Evolutionary conservation across 2,888 invertebrate genomes (phyloP), one percentile per base, ranked within the genome.

Genomic region (Eledone cirrhosa): DNA sequence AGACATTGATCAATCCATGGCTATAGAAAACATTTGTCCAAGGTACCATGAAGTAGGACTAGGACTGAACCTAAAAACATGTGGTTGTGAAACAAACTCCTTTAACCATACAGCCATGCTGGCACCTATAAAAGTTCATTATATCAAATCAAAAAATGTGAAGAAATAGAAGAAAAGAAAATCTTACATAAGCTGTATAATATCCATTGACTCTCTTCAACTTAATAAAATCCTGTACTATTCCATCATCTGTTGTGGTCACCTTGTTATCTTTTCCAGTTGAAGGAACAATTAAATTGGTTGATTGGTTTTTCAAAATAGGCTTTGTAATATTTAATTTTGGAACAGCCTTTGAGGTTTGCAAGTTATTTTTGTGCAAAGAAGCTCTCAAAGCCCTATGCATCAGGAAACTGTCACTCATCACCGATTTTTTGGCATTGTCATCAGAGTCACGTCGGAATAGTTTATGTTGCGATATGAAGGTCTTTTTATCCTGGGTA

Each of bases 141-240:
- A 41, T 41, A 11, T 41, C 11, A 41, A 11, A 41, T 8, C 3
- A 11, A 41, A 41, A n/a, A 41, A 11, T 11, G 11, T 5, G 41
- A 41, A 7, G 14, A n/a, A 63, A 63, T 8, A 72, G 22, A 72
- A 72, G 31, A 72, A 27, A 13, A 16, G n/a, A 2, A 22, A 48
- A 48, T 24, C 76, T 48, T 76, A 76, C 76, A 48, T 76, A 76
- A 29, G 76, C 48, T 48, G 76, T 76, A 27, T 29, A 76, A 24
- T 48, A 76, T 24, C 47, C 48, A 27, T 47, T 47, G 24, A 48
- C 47, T 76, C 47, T 76, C 22, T 76, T 76, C 47, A 76, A n/a
- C 48, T 48, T 76, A 16, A 76, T 76, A 29, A 22, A 1, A 76
- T 48, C 27, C 16, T 69, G 29, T 1, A 69, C 69, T 11, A 31